These are phyloP conservation scores for Halcyon chelicuti DNA, from an alignment of 2,797 vertebrate genomes.

Conservation along the genomic window DNA sequence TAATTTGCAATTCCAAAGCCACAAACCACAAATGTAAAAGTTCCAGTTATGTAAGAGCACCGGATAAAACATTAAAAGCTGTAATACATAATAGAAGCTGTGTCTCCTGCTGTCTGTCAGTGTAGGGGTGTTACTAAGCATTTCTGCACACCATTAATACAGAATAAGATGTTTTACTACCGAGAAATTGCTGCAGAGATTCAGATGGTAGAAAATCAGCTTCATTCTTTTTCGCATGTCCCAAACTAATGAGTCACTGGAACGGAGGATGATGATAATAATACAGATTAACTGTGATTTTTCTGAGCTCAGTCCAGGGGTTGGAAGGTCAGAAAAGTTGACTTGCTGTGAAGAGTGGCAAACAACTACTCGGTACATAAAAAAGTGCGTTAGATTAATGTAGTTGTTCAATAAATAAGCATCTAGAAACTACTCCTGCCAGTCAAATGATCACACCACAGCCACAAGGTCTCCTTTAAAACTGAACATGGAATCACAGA, in stretches of 20 bases:
- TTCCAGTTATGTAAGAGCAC: background rate
- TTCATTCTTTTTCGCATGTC: background rate
- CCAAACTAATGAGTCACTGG: background rate
- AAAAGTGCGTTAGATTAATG: background rate
- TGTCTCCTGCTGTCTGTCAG: background rate
- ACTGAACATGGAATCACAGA: background rate
- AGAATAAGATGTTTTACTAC: background rate
- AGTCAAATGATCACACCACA: background rate
- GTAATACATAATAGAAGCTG: background rate
- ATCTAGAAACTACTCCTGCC: background rate
- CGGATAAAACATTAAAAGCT: constrained; percentile 21
- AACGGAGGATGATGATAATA: background rate
- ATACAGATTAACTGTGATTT: background rate
- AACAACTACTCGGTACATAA: background rate
- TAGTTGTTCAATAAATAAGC: background rate
- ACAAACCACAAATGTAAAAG: background rate
- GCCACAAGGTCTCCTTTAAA: background rate
- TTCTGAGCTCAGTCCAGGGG: background rate
- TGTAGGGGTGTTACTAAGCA: background rate
- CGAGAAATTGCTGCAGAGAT: background rate
- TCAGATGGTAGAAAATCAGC: background rate
- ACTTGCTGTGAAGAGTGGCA: background rate
- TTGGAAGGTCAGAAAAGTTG: background rate
- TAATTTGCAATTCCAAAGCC: background rate
- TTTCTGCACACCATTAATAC: background rate